Percentiles rank a stretch among this genome's conserved stretches.
These are phyloP conservation scores for Saxicola maurus DNA, from an alignment of 2,797 vertebrate genomes.

Conservation along the genomic window DNA sequence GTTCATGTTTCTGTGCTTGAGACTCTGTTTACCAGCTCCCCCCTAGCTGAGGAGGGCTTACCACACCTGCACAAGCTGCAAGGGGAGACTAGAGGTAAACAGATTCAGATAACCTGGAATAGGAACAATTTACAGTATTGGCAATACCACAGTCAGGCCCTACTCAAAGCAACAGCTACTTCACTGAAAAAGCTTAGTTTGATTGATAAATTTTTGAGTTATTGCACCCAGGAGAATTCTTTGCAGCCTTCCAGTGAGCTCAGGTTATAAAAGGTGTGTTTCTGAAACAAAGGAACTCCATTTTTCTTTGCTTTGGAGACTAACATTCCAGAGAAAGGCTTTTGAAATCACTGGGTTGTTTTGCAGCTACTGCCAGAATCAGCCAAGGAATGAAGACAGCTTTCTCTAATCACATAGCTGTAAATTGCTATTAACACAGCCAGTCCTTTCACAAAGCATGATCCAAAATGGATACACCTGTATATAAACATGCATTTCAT, in stretches of 20 bases:
- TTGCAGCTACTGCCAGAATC: not conserved
- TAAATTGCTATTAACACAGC: not conserved
- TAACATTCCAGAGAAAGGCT: not conserved
- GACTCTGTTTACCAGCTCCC: not conserved
- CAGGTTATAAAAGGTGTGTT: rapidly evolving
- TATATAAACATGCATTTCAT: not conserved
- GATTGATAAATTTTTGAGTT: not conserved
- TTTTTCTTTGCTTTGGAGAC: not conserved
- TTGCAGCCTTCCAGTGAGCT: not conserved
- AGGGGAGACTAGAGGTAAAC: not conserved
- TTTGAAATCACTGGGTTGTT: not conserved
- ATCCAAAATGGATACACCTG: not conserved
- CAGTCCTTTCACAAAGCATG: not conserved
- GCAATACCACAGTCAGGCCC: not conserved
- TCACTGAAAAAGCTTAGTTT: not conserved
- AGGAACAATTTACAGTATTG: not conserved
- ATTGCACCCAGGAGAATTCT: not conserved
- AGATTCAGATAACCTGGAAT: not conserved
- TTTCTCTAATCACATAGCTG: not conserved
- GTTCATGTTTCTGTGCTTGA: not conserved
- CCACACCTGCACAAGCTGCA: not conserved
- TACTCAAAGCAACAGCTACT: not conserved
- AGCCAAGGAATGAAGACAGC: not conserved
- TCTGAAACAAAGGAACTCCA: not conserved
- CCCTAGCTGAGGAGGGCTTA: not conserved